Evolutionary conservation across 1,140 invertebrate species (phyloP).

Genomic region (Drosophila albomicans): DNA sequence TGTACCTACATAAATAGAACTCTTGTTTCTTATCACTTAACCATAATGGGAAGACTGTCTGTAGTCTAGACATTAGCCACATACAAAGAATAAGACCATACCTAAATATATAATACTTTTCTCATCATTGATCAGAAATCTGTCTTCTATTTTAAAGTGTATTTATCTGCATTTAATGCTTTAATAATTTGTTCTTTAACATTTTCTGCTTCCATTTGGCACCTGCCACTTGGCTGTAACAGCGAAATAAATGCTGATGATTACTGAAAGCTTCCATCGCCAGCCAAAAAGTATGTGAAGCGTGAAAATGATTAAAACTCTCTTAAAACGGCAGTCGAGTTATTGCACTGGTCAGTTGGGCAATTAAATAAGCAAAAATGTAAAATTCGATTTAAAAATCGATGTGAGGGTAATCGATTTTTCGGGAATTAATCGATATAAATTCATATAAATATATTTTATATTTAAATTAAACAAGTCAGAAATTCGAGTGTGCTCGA

Average conservation of each 20-base stretch:
- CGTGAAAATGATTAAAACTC: constrained; percentile 72
- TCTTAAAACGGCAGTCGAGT: background rate
- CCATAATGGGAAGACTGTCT: too few relatives aligned
- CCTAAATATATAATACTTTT: background rate
- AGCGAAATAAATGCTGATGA: constrained; percentile 63
- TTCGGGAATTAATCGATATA: too few relatives aligned
- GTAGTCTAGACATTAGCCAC: too few relatives aligned
- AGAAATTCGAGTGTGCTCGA: background rate
- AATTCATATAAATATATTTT: background rate
- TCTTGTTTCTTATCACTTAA: too few relatives aligned
- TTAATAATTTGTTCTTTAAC: background rate
- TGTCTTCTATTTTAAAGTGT: background rate
- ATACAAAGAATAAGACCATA: background rate
- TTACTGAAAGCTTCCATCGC: constrained; percentile 46
- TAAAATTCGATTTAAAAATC: too few relatives aligned
- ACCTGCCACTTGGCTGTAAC: constrained; percentile 50
- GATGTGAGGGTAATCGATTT: too few relatives aligned
- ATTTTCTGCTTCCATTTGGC: background rate
- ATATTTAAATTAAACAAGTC: background rate
- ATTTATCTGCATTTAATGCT: background rate
- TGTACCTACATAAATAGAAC: too few relatives aligned
- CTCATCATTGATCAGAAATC: too few relatives aligned
- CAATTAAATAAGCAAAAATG: background rate
- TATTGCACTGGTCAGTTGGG: constrained; percentile 19
- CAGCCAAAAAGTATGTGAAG: constrained; percentile 59